Percentiles rank a stretch among this genome's conserved stretches.
phyloP scores from a whole-genome alignment of 2,888 invertebrate genomes.

The Drosophila eohydei region DNA sequence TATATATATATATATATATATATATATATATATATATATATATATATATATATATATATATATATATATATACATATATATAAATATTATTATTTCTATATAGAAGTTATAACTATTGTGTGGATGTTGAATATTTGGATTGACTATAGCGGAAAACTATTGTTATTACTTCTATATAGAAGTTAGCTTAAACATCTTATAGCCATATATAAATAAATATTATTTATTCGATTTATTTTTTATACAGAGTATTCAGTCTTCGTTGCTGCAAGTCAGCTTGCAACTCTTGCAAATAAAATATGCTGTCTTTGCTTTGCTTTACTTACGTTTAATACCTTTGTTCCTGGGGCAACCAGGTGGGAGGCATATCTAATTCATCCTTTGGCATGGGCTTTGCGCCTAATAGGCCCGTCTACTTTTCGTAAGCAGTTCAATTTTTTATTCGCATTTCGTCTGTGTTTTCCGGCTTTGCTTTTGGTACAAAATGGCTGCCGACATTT shows the following conservation, averaged over 20 bases:
- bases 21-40: too few relatives aligned
- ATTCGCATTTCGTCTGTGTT: slow-evolving; percentile 49
- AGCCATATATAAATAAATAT: background rate
- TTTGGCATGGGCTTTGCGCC: slow-evolving; percentile 56
- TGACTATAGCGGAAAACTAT: background rate
- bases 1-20: background rate
- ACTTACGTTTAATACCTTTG: slow-evolving; percentile 55
- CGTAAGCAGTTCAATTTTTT: slow-evolving; percentile 77
- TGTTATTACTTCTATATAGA: background rate
- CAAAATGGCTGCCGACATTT: slow-evolving; percentile 44
- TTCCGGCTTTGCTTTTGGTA: slow-evolving; percentile 64
- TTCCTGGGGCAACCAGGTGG: slow-evolving; percentile 46
- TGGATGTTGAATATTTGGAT: background rate
- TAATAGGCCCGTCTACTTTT: slow-evolving; percentile 71
- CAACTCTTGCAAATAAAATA: slow-evolving; percentile 69
- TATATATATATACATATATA: background rate
- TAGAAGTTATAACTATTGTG: background rate
- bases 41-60: too few relatives aligned
- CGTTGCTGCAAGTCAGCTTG: background rate
- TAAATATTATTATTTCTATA: background rate
- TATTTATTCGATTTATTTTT: background rate
- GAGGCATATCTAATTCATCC: slow-evolving; percentile 54
- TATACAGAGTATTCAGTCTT: slow-evolving; percentile 19
- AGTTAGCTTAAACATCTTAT: background rate
- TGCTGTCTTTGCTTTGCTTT: slow-evolving; percentile 50